Base-by-base conservation (phyloP, 2,797 vertebrate species). In the Pseudomugil gertrudae region DNA sequence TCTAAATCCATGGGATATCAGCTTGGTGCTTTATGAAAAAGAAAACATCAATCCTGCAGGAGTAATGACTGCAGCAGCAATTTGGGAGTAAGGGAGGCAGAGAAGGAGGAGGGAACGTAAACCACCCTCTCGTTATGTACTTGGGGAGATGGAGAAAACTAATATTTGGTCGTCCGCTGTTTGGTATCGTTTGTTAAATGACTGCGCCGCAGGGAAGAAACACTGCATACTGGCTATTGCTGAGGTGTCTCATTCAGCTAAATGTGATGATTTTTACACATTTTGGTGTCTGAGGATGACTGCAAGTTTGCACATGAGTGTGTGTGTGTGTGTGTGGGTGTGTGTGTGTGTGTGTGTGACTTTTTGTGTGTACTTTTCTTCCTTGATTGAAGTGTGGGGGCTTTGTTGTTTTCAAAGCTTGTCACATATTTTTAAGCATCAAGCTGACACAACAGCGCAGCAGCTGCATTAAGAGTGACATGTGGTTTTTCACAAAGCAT, bases 11-110 rank as follows among this genome's bases (percentile, higher is more conserved):
- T 75, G 72, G 81, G 80, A 84, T 86, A 87, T 86, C 83, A 79
- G 76, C 80, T 64, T 71, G 79, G 85, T 64, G 78, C 80, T 82
- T 89, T 89, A 86, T 87, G 83, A 92, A 51, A 92, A 92, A 91
- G 84, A 92, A 92, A 94, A 92, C 88, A 92, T 92, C 84, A 91
- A 87, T 93, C 79, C 84, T 73, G 69, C 77, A 52, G 84, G 76
- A 80, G 84, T 92, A 92, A 92, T 91, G 87, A 91, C 84, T 21
- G 54, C 52, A n/a, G 63, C 76, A 84, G 75, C 69, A 84, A 84
- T 89, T 87, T 84, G 63, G 65, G 71, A 58, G 64, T 59, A 55
- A 66, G 74, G 76, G 65, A 70, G 47, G 60, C 26, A 21, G 55
- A 47, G 33, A 7, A 26, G 64, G 66, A 40, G 64, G 76, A 45